Percentiles rank a stretch among this genome's conserved stretches.
These are phyloP conservation scores for Hydra vulgaris DNA, from an alignment of 30 jellyfish, hydroid and myxozoan genomes.

Conservation along the genomic window DNA sequence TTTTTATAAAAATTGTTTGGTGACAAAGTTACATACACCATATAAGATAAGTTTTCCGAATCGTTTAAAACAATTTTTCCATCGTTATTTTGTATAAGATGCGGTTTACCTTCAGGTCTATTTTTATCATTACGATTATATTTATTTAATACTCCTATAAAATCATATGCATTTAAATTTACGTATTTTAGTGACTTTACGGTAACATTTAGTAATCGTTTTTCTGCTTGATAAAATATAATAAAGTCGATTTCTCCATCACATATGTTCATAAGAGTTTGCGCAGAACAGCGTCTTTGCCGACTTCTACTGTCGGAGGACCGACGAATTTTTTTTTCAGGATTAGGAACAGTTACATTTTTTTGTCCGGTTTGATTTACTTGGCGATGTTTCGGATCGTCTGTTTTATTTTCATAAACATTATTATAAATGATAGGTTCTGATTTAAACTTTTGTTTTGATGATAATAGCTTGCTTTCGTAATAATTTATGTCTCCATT, in stretches of 20 bases:
- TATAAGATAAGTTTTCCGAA: slow-evolving; percentile 26
- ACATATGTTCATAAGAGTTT: slow-evolving; percentile 26
- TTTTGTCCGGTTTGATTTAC: neutral
- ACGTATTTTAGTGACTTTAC: slow-evolving; percentile 32
- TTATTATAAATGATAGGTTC: slow-evolving; percentile 7
- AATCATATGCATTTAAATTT: slow-evolving; percentile 35
- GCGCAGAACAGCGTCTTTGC: slow-evolving; percentile 10
- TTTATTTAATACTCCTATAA: slow-evolving; percentile 20
- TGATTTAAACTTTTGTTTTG: slow-evolving; percentile 6
- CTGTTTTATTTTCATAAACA: neutral
- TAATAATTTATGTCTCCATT: neutral
- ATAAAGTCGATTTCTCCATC: slow-evolving; percentile 54
- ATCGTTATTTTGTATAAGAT: slow-evolving; percentile 25
- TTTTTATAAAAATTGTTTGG: slow-evolving; percentile 35
- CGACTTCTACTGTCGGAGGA: neutral
- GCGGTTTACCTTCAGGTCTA: slow-evolving; percentile 11
- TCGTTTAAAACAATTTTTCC: slow-evolving; percentile 27
- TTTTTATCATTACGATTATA: slow-evolving; percentile 18
- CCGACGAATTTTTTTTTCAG: neutral
- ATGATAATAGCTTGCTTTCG: neutral
- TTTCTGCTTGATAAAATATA: slow-evolving; percentile 15
- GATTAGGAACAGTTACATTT: neutral
- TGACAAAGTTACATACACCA: slow-evolving; percentile 32
- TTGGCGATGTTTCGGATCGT: neutral
- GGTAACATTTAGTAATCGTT: slow-evolving; percentile 13